phyloP scores from a whole-genome alignment of 2,888 invertebrate genomes.

The Tachina fera region DNA sequence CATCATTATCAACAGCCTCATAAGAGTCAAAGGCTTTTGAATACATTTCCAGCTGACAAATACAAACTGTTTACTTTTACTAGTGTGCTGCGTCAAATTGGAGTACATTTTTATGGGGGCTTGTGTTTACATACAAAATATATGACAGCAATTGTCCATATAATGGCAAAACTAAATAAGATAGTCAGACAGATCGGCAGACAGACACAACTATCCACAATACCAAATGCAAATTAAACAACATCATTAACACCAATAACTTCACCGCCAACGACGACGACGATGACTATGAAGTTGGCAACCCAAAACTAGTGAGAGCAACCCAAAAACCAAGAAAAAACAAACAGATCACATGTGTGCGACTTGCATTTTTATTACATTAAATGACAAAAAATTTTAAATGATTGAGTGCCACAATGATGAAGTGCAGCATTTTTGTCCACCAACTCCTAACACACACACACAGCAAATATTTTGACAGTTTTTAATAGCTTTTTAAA shows the following conservation, averaged over 20 bases:
- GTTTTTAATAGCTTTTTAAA: neutral
- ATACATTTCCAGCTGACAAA: constrained; percentile 7
- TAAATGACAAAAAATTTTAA: constrained; percentile 23
- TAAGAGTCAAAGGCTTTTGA: constrained; percentile 1
- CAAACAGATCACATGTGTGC: constrained; percentile 25
- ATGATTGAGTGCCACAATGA: constrained; percentile 27
- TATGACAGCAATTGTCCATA: constrained; percentile 56
- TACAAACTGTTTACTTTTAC: constrained; percentile 46
- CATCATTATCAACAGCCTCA: neutral
- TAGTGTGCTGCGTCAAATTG: constrained; percentile 6
- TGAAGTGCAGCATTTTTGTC: constrained; percentile 7
- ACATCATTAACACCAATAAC: constrained; percentile 49
- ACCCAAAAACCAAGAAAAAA: neutral
- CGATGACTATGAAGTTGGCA: constrained; percentile 22
- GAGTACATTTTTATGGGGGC: neutral
- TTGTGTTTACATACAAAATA: neutral
- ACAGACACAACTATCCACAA: constrained; percentile 1
- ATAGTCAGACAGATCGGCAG: neutral
- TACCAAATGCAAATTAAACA: constrained; percentile 54
- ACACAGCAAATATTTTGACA: constrained; percentile 11
- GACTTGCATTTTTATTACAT: constrained; percentile 10
- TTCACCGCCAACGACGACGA: constrained; percentile 36
- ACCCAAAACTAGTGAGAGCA: neutral
- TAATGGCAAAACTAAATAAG: constrained; percentile 53
- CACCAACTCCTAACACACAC: neutral